Evolutionary conservation across 2,797 vertebrate species (phyloP), one percentile per base, ranked within the genome.

Genomic region (Manis javanica): DNA sequence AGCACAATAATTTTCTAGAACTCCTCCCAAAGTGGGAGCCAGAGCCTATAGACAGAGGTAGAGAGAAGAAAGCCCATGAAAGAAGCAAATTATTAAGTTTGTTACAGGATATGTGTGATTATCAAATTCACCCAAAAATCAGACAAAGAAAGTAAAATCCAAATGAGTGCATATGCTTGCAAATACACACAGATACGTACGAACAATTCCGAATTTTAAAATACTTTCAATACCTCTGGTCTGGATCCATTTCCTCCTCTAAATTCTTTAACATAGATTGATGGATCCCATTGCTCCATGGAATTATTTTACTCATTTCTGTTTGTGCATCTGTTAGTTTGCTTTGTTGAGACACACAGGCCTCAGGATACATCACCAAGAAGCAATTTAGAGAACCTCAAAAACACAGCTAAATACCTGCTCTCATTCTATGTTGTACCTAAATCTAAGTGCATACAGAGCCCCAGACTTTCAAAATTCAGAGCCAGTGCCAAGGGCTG

Each of bases 291-390:
- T 91, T 49, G 37, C 13, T 79, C 75, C 31, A 1, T 7, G 29
- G 57, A 79, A 68, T 93, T 71, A 12, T 84, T 81, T 86, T 57
- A 59, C 55, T 77, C 86, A 63, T 59, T 90, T 87, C 24, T 92
- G 19, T 85, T 49, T 61, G 63, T 39, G n/a, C 11, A 10, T 64
- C 90, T 77, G 39, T 66, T 19, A 31, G 6, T 72, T 69, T 94
- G 69, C 87, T 81, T 95, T 88, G 78, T 49, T 46, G 11, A 86
- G 42, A 84, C 18, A 46, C 2, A 18, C 9, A 63, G 11, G 37
- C 77, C 61, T 85, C 89, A 63, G 53, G 63, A 7, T 15, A 75
- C 10, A n/a, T 61, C 61, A 26, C 59, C 71, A 72, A 12, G 64
- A 90, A 92, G 31, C 31, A 21, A 66, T 68, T 94, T 37, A 92